Conservation (phyloP, 2,888 invertebrate species). For the Agrochola lychnidis region DNA sequence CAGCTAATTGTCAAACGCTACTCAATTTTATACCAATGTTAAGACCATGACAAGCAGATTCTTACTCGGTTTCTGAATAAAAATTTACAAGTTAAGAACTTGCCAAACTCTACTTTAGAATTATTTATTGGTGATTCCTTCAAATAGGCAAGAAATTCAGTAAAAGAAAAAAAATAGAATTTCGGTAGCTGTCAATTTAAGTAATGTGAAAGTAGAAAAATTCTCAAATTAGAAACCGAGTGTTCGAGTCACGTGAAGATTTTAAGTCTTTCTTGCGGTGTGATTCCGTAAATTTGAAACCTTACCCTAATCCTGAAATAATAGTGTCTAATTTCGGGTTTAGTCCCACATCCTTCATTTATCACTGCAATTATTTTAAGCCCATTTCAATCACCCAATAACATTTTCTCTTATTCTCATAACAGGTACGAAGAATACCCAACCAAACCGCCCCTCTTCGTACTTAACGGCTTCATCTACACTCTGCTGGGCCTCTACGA, state of each 20-base stretch:
- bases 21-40: not conserved
- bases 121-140: not conserved
- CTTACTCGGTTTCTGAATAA: not conserved
- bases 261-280: not conserved
- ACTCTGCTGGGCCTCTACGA: slow-evolving; percentile 99
- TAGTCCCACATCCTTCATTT: not conserved
- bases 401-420: not conserved
- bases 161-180: too few relatives aligned
- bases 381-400: not conserved
- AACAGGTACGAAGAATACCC: slow-evolving; percentile 99
- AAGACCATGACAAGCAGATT: not conserved
- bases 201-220: too few relatives aligned
- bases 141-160: not conserved
- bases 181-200: too few relatives aligned
- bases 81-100: not conserved
- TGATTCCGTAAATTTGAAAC: not conserved
- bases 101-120: not conserved
- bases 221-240: too few relatives aligned
- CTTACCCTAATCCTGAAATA: not conserved
- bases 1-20: not conserved
- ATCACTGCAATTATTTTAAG: not conserved
- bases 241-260: not conserved
- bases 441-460: slow-evolving; percentile 97
- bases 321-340: not conserved
- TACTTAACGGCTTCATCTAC: slow-evolving; percentile 99